Percentiles rank a stretch among this genome's conserved stretches.
Evolutionary conservation across 2,888 invertebrate genomes (phyloP).

Genomic region (Leuctra nigra): DNA sequence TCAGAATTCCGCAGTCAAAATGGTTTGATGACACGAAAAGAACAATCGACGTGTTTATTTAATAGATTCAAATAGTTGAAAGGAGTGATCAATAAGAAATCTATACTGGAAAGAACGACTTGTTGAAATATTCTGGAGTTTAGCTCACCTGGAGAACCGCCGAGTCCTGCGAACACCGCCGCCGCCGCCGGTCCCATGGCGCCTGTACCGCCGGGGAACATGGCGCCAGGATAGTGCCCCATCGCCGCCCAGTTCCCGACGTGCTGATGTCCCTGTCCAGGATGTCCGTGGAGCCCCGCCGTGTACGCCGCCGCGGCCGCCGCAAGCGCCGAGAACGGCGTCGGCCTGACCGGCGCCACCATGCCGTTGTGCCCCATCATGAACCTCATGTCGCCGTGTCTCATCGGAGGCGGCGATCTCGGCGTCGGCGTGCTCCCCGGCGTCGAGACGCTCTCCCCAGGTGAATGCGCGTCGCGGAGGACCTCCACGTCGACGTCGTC

Average conservation of each 20-base stretch:
- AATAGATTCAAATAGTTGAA: too few relatives aligned
- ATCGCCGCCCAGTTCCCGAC: conserved; percentile 23
- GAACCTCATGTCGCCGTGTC: conserved; percentile 15
- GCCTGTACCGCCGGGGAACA: conserved; percentile 25
- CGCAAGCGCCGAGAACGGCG: conserved; percentile 66
- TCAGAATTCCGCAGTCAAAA: too few relatives aligned
- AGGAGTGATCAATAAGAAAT: not conserved
- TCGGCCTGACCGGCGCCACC: conserved; percentile 58
- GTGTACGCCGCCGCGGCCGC: conserved; percentile 56
- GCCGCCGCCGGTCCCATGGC: conserved; percentile 21
- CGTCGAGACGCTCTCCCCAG: conserved; percentile 19
- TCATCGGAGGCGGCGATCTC: conserved; percentile 19
- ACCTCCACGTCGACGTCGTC: conserved; percentile 68
- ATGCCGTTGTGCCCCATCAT: conserved; percentile 35
- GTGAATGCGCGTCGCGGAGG: conserved; percentile 36
- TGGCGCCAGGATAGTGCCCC: conserved; percentile 27
- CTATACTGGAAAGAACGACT: not conserved
- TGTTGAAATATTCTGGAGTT: not conserved
- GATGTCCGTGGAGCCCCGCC: conserved; percentile 24
- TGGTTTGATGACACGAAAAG: too few relatives aligned
- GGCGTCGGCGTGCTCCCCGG: conserved; percentile 20
- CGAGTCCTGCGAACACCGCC: conserved; percentile 25
- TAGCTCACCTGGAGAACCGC: conserved; percentile 25
- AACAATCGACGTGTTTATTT: too few relatives aligned
- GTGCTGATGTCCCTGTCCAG: conserved; percentile 16